Conservation (phyloP, 2,113 vertebrate species). For the Addax nasomaculatus region DNA sequence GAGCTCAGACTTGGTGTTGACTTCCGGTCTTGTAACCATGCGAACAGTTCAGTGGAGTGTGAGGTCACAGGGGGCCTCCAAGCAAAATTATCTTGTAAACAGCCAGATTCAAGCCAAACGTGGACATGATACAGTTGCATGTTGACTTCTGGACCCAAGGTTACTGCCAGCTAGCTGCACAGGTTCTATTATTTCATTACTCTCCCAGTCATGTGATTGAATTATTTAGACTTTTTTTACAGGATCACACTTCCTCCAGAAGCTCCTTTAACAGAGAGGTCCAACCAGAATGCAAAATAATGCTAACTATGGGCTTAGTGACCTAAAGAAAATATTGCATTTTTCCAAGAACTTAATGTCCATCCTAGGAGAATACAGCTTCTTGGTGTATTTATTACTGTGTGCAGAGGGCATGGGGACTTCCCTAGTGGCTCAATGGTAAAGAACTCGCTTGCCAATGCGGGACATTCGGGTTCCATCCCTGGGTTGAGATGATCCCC, state of each 20-base stretch:
- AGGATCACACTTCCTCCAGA: not conserved
- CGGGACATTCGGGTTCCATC: not conserved
- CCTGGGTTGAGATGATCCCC: not conserved
- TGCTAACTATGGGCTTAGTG: not conserved
- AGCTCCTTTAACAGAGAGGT: not conserved
- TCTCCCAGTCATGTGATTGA: not conserved
- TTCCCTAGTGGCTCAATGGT: not conserved
- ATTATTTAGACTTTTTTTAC: not conserved
- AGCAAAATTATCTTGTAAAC: not conserved
- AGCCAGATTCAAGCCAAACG: not conserved
- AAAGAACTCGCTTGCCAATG: not conserved
- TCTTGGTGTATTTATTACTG: not conserved
- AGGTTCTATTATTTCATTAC: not conserved
- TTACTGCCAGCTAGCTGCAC: not conserved
- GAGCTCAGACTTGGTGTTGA: not conserved
- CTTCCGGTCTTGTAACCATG: not conserved
- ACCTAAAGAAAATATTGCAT: not conserved
- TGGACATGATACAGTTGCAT: not conserved
- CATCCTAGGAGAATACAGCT: not conserved
- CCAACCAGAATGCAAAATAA: constrained; percentile 32
- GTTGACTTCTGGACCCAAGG: not conserved
- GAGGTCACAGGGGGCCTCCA: not conserved
- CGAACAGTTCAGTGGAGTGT: not conserved
- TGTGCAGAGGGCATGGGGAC: not conserved
- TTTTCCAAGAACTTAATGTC: not conserved